Evolutionary conservation across 2,797 vertebrate genomes (phyloP), one percentile per base, ranked within the genome.

Genomic region (Lophotriccus pileatus): DNA sequence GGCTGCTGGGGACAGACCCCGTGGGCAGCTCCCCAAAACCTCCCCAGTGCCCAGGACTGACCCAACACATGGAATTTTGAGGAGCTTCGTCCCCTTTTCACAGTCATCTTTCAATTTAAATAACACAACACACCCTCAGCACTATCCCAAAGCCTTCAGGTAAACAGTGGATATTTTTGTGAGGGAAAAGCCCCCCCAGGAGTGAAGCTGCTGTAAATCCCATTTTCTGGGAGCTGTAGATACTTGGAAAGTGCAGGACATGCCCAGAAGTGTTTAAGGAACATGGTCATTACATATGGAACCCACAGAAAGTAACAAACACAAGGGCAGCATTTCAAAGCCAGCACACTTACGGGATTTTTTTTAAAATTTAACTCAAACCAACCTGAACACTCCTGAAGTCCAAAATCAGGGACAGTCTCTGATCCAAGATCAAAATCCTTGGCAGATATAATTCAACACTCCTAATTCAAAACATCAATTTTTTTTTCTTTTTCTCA

Each of bases 1-100:
- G 49, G 49, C 49, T 50, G 49, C 49, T 11, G 49, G 49, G 49
- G 34, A 9, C 28, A 44, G 79, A 67, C 22, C 10, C 17, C 19
- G 10, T 16, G 19, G 74, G 11, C 37, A 58, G 70, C 81, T 78
- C 85, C 53, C 64, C 55, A 20, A 8, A 43, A 32, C 1, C 34
- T 39, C n/a, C 77, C 49, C 81, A 20, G 39, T 1, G 14, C 36
- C n/a, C 43, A 66, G 21, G 19, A 6, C 16, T 24, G 36, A 34
- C 1, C 59, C 64, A 36, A 3, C 10, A 8, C 5, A 47, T 4
- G 6, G 37, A 37, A 14, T 5, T 3, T 6, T 3, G 28, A 76
- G 55, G 3, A 70, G 62, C 36, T 59, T 58, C 17, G 37, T 4
- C 28, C 8, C 27, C 27, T 70, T 34, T 22, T 16, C 34, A 30